Evolutionary conservation across 1,140 invertebrate species (phyloP).

Genomic region (Campoletis sonorensis): DNA sequence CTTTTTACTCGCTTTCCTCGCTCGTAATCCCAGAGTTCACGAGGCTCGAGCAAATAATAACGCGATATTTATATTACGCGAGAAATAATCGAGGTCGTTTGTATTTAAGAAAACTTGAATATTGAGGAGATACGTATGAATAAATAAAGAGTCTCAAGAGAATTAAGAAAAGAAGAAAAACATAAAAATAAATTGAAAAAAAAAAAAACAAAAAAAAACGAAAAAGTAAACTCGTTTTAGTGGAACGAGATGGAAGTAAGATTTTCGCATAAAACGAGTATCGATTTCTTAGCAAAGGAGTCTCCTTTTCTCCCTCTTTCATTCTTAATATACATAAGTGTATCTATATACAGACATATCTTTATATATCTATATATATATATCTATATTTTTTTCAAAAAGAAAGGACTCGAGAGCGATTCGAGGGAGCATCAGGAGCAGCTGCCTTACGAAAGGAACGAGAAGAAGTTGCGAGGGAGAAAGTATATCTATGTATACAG

Average conservation of each 20-base stretch:
- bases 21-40: conserved; percentile 30
- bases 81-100: conserved; percentile 15
- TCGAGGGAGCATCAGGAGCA: conserved; percentile 52
- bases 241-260: conserved; percentile 38
- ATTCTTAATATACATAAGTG: too few species aligned
- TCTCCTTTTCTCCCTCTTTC: conserved; percentile 38
- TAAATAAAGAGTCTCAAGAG: background rate
- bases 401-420: conserved; percentile 26
- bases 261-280: conserved; percentile 42
- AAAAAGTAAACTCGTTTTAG: conserved; percentile 3
- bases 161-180: too few species aligned
- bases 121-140: background rate
- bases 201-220: background rate
- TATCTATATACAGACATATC: too few species aligned
- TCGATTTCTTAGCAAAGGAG: conserved; percentile 31
- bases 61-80: conserved; percentile 18
- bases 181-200: too few species aligned
- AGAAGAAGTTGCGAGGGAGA: conserved; percentile 21
- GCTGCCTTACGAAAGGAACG: conserved; percentile 68
- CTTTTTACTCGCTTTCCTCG: background rate
- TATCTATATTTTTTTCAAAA: conserved; percentile 31
- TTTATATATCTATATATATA: conserved; percentile 7
- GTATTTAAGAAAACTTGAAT: background rate
- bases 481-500: conserved; percentile 20
- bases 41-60: conserved; percentile 19